Conservation (phyloP, 2,888 invertebrate genomes). For the Trachelus tabidus region DNA sequence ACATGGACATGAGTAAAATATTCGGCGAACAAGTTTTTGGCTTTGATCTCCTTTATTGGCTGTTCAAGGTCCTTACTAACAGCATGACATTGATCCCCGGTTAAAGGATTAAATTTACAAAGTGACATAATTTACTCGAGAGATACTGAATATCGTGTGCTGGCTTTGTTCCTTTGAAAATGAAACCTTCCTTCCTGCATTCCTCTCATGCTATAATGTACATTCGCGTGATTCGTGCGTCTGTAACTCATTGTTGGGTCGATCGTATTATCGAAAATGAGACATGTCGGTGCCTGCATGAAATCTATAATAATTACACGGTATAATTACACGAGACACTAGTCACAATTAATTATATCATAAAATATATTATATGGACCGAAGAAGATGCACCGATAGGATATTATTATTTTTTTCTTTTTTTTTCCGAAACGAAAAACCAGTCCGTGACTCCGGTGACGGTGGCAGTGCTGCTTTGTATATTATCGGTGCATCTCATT, state of each 20-base stretch:
- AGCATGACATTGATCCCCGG: constrained; percentile 57
- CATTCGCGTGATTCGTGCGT: neutral
- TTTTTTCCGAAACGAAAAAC: neutral
- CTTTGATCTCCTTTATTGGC: neutral
- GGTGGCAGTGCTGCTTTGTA: neutral
- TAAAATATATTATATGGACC: neutral
- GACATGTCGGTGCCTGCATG: constrained; percentile 61
- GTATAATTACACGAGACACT: neutral
- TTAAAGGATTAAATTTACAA: neutral
- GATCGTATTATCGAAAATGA: neutral
- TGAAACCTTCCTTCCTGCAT: neutral
- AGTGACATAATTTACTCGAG: neutral
- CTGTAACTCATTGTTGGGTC: neutral
- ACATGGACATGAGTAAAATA: constrained; percentile 1
- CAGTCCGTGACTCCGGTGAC: neutral
- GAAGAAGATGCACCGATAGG: neutral
- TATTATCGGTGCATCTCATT: neutral
- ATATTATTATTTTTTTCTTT: neutral
- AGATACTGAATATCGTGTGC: neutral
- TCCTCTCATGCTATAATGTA: neutral
- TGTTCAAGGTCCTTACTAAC: constrained; percentile 46
- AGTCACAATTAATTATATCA: neutral
- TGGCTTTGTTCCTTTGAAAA: neutral
- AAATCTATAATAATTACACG: constrained; percentile 12
- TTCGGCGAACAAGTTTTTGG: constrained; percentile 14